phyloP scores from a whole-genome alignment of 2,888 invertebrate species.

The Sphaerophoria taeniata region DNA sequence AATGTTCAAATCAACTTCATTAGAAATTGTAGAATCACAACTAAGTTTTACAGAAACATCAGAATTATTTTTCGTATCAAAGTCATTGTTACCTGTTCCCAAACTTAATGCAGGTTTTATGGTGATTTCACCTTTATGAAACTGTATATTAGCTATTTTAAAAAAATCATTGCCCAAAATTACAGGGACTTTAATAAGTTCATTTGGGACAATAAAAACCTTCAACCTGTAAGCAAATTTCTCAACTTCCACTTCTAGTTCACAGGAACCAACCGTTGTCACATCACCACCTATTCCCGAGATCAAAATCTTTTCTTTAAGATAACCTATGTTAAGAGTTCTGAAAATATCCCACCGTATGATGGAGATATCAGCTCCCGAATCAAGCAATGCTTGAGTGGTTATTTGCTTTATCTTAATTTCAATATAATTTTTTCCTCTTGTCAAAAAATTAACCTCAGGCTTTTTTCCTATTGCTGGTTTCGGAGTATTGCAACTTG shows the following conservation, averaged over 20 bases:
- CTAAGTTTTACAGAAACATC: background rate
- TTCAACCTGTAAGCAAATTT: slow-evolving; percentile 21
- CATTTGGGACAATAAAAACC: slow-evolving; percentile 30
- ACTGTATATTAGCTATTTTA: background rate
- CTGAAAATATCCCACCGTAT: slow-evolving; percentile 29
- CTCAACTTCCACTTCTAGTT: slow-evolving; percentile 19
- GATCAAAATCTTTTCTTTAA: slow-evolving; percentile 22
- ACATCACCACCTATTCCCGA: slow-evolving; percentile 39
- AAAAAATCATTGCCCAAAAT: slow-evolving; percentile 38
- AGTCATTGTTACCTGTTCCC: background rate
- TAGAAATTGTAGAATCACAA: background rate
- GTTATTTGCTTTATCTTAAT: slow-evolving; percentile 10
- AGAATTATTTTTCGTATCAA: background rate
- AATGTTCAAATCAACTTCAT: background rate
- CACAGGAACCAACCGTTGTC: slow-evolving; percentile 21
- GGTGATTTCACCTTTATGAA: background rate
- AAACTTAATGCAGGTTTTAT: background rate
- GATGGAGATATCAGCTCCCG: slow-evolving; percentile 46
- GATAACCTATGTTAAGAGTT: background rate
- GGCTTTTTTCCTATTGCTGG: background rate
- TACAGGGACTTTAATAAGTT: slow-evolving; percentile 24
- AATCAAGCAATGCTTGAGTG: slow-evolving; percentile 30
- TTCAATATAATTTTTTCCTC: background rate
- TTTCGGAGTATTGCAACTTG: slow-evolving; percentile 8
- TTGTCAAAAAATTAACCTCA: background rate